A percentile compares a stretch with the other conserved stretches of the same genome.
Evolutionary conservation across 1,140 invertebrate species (phyloP).

Genomic region (Pseudomyrmex gracilis): DNA sequence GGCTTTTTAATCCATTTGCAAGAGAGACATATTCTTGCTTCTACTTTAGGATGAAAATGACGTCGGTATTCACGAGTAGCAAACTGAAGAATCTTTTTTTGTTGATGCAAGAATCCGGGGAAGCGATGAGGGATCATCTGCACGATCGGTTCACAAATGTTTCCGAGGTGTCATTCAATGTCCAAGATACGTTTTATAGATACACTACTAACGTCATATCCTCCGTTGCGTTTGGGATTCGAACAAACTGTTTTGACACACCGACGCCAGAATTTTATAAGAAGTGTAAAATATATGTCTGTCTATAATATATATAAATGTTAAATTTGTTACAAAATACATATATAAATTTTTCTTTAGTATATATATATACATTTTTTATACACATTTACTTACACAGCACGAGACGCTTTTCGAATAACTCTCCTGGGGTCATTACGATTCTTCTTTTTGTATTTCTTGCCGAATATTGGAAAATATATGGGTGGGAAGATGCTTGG

Average conservation of each 20-base stretch:
- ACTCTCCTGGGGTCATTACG: background rate
- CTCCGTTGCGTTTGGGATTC: constrained; percentile 84
- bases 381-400: constrained; percentile 25
- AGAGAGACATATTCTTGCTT: too few species aligned
- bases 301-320: too few species aligned
- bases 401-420: background rate
- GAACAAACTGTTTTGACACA: constrained; percentile 82
- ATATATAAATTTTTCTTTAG: too few species aligned
- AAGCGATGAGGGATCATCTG: constrained; percentile 71
- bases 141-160: constrained; percentile 40
- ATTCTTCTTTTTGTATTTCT: constrained; percentile 40
- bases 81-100: constrained; percentile 84
- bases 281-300: constrained; percentile 65
- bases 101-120: constrained; percentile 78
- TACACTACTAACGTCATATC: constrained; percentile 86
- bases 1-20: too few species aligned
- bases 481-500: constrained; percentile 2
- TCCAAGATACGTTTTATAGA: constrained; percentile 76
- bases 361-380: constrained; percentile 68
- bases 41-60: constrained; percentile 76
- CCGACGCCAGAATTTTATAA: constrained; percentile 77
- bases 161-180: constrained; percentile 64
- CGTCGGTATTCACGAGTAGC: constrained; percentile 84
- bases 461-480: constrained; percentile 1
- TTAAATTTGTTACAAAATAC: too few species aligned